Evolutionary conservation across 53 echinoderm and acorn worm genomes (phyloP), one percentile per base, ranked within the genome.

Genomic region (Arbacia lixula): DNA sequence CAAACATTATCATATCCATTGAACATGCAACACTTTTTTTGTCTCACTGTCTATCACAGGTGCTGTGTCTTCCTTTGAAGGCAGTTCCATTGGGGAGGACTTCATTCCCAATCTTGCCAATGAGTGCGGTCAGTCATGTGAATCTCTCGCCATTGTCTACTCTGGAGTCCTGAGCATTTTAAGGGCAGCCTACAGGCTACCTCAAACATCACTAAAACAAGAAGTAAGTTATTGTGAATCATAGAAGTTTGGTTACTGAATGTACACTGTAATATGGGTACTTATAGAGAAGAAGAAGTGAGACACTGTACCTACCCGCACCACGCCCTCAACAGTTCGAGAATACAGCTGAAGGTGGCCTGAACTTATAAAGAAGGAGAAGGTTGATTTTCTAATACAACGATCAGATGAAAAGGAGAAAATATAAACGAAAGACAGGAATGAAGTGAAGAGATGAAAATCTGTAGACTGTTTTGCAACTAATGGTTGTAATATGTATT

Each of bases 61-160:
- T 81, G 91, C 93, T 37, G 93, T 96, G n/a, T 76, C 86, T 6
- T 85, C 87, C 66, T 82, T 93, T 74, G 93, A 93, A 58, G 87
- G 93, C 12, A n/a, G 36, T 16, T 83, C 81, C 29, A 66, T 96
- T 29, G 64, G 87, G 26, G 93, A 91, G 61, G 88, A 89, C 39
- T 86, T 83, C 19, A 72, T 93, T 34, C 60, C 91, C 21, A 85
- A 61, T 22, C 72, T 96, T 19, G 53, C 84, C 22, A 89, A 81
- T 38, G 76, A 89, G 27, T 54, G 83, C 22, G 83, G 77, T 16
- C 77, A 88, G 4, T 73, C 90, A 4, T 72, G 65, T 58, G 95
- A 95, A 43, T 36, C 90, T 26, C 43, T 92, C 1, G 68, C 85
- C 35, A 75, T 85, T 22, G 62, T 95, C 4, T 95, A 79, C 71